A percentile compares a stretch with the other conserved stretches of the same genome.
phyloP scores from a whole-genome alignment of 1,140 invertebrate genomes.

The Nasonia longicornis region DNA sequence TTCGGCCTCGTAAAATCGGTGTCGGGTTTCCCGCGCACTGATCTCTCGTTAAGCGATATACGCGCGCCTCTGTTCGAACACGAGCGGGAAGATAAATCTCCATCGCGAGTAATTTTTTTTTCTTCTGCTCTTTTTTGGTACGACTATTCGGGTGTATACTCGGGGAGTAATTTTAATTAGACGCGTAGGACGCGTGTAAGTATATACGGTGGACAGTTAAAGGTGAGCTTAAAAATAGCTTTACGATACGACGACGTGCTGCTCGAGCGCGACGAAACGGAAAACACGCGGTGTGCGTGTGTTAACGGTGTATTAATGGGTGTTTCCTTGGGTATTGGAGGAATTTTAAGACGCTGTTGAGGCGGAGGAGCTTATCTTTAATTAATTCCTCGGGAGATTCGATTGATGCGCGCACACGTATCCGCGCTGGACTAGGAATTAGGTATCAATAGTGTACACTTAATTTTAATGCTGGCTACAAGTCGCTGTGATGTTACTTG shows the following conservation, averaged over 20 bases:
- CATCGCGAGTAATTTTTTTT: background rate
- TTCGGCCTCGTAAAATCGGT: constrained; percentile 35
- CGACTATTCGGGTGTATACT: background rate
- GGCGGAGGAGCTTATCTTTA: constrained; percentile 5
- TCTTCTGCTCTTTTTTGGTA: background rate
- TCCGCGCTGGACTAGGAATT: background rate
- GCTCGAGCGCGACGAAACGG: background rate
- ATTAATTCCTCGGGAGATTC: constrained; percentile 21
- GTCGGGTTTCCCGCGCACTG: constrained; percentile 14
- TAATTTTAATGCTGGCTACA: too few species aligned
- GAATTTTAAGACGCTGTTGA: constrained; percentile 16
- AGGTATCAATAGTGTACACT: background rate
- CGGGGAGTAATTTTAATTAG: background rate
- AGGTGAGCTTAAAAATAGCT: constrained; percentile 27
- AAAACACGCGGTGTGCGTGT: background rate
- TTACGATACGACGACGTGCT: background rate
- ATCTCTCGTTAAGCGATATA: constrained; percentile 21
- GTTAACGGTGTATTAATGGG: constrained; percentile 16
- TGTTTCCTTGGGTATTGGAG: constrained; percentile 7
- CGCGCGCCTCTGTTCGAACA: background rate
- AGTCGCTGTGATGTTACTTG: too few species aligned
- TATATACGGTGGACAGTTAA: background rate
- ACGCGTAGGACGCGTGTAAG: background rate
- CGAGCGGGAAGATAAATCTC: constrained; percentile 23
- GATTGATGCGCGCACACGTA: background rate